Evolutionary conservation across 2,113 vertebrate species (phyloP).

Genomic region (Hypanus sabinus): DNA sequence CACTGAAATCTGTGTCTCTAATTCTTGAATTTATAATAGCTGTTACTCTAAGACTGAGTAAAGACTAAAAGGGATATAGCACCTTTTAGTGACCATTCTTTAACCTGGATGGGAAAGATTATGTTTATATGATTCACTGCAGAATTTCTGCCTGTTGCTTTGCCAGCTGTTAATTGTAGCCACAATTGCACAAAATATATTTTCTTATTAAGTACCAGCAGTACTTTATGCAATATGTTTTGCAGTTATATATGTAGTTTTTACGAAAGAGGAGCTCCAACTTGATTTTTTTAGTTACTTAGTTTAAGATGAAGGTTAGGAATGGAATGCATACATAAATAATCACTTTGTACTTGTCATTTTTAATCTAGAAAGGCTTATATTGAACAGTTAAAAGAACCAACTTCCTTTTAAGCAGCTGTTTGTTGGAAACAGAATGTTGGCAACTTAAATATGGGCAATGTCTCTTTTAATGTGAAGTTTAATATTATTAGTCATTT

Average conservation of each 20-base stretch:
- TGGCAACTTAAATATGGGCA: constrained; percentile 21
- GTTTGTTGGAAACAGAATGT: constrained; percentile 31
- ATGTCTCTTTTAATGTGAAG: constrained; percentile 25
- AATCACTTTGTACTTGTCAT: constrained; percentile 47
- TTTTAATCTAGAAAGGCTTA: constrained; percentile 21
- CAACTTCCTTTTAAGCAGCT: neutral
- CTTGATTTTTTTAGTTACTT: constrained; percentile 56
- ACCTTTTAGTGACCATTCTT: neutral
- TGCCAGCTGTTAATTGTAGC: constrained; percentile 68
- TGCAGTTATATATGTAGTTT: constrained; percentile 88
- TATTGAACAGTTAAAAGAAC: neutral
- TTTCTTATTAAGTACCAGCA: constrained; percentile 79
- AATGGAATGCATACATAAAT: constrained; percentile 44
- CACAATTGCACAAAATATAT: constrained; percentile 77
- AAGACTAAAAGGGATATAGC: constrained; percentile 25
- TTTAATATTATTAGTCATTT: constrained; percentile 37
- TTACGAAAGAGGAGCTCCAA: constrained; percentile 61
- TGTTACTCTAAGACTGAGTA: constrained; percentile 4
- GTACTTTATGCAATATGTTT: constrained; percentile 75
- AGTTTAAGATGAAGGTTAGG: constrained; percentile 61
- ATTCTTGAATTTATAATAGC: constrained; percentile 17
- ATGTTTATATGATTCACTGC: constrained; percentile 39
- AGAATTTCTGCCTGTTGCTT: constrained; percentile 52
- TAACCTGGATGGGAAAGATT: neutral
- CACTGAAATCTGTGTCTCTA: constrained; percentile 6